Conservation (phyloP, 2,888 invertebrate species). For the Cerceris rybyensis region DNA sequence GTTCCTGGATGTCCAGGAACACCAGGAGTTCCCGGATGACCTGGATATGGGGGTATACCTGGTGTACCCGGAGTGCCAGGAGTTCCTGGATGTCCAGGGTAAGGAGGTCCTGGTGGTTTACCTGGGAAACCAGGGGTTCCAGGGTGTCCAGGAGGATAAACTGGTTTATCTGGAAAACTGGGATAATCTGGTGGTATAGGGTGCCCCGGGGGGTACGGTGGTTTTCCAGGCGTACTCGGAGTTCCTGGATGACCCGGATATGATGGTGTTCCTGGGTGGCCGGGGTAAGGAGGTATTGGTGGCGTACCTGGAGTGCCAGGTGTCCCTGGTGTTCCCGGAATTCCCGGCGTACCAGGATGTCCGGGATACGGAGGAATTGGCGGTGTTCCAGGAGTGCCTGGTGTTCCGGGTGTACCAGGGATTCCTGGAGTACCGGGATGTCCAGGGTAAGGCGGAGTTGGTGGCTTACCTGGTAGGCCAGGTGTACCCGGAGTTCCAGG, state of each 20-base stretch:
- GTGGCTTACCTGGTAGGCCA: constrained; percentile 57
- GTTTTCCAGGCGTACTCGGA: constrained; percentile 26
- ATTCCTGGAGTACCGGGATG: constrained; percentile 12
- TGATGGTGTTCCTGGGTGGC: constrained; percentile 43
- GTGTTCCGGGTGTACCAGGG: constrained; percentile 63
- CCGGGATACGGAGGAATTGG: constrained; percentile 60
- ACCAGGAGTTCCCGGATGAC: constrained; percentile 14
- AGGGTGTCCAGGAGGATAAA: not conserved
- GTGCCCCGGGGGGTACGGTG: constrained; percentile 34
- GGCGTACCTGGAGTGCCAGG: constrained; percentile 40
- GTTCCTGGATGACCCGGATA: constrained; percentile 26
- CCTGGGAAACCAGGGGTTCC: constrained; percentile 2
- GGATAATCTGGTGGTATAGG: constrained; percentile 29
- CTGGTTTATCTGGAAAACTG: not conserved
- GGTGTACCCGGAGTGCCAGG: not conserved
- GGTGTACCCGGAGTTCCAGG: constrained; percentile 44
- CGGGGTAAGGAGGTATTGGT: constrained; percentile 65
- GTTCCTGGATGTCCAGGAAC: too few relatives aligned
- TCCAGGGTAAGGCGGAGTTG: constrained; percentile 37
- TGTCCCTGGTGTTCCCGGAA: constrained; percentile 45
- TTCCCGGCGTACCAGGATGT: constrained; percentile 54
- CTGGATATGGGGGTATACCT: constrained; percentile 66
- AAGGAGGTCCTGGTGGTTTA: not conserved
- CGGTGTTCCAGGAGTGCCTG: constrained; percentile 39
- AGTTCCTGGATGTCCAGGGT: constrained; percentile 1